Conservation (phyloP, 2,113 vertebrate species). For the Hydrochoerus hydrochaeris region DNA sequence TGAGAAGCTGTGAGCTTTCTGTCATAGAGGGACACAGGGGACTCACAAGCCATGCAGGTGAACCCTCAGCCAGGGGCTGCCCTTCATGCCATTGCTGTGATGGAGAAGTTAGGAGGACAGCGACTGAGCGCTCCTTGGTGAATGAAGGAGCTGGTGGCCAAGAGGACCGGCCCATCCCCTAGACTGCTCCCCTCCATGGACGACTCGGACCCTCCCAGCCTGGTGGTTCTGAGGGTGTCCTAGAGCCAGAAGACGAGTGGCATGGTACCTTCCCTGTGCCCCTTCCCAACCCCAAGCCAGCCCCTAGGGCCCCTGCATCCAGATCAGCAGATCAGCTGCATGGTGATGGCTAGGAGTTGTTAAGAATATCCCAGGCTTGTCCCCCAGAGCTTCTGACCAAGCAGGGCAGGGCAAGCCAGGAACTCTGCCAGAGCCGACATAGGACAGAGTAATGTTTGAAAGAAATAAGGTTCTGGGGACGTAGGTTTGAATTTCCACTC, state of each 20-base stretch:
- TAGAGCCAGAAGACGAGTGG: background rate
- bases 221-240: accelerated
- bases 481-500: background rate
- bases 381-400: background rate
- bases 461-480: background rate
- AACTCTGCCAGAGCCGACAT: background rate
- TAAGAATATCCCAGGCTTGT: background rate
- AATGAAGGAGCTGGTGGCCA: background rate
- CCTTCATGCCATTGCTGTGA: background rate
- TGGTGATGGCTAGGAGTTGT: too few relatives aligned
- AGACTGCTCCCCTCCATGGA: background rate
- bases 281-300: background rate
- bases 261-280: background rate
- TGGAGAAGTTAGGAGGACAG: background rate
- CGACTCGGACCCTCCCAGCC: background rate
- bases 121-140: background rate
- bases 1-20: background rate
- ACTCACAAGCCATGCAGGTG: background rate
- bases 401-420: background rate
- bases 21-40: background rate
- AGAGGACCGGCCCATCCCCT: background rate
- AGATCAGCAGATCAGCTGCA: too few relatives aligned
- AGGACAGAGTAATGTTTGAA: background rate
- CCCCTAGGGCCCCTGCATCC: background rate
- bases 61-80: background rate